A percentile compares a stretch with the other conserved stretches of the same genome.
These are phyloP conservation scores for Corbicula japonica DNA, from an alignment of 2,888 invertebrate species.

Conservation along the genomic window DNA sequence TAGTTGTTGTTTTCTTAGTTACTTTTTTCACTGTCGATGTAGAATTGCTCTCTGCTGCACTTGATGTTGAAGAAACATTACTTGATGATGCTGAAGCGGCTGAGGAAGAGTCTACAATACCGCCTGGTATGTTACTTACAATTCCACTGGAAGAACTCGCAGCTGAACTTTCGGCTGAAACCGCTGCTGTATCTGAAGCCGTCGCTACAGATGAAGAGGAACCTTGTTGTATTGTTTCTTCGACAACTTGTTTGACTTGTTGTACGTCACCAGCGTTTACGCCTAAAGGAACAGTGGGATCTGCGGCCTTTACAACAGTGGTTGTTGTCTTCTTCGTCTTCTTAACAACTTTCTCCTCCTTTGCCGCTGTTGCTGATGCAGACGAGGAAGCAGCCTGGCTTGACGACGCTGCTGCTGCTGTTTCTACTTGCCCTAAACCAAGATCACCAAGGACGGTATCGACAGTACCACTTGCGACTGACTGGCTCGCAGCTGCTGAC, in stretches of 20 bases:
- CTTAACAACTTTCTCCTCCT: conserved; percentile 36
- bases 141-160: not conserved
- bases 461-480: not conserved
- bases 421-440: conserved; percentile 1
- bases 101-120: not conserved
- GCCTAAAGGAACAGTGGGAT: not conserved
- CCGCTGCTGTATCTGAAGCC: conserved; percentile 7
- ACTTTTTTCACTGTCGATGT: conserved; percentile 16
- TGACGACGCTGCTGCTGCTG: not conserved
- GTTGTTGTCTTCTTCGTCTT: conserved; percentile 54
- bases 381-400: conserved; percentile 26
- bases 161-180: not conserved
- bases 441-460: not conserved
- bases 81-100: conserved; percentile 7
- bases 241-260: conserved; percentile 34
- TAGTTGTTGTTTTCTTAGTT: conserved; percentile 32
- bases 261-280: conserved; percentile 34
- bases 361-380: conserved; percentile 34
- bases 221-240: conserved; percentile 10
- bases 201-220: conserved; percentile 16
- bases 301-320: conserved; percentile 27
- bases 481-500: conserved; percentile 15
- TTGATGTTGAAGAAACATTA: conserved; percentile 1
- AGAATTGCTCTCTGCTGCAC: conserved; percentile 30
- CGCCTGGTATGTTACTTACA: not conserved